These are phyloP conservation scores for Phrynosoma platyrhinos DNA, from an alignment of 2,113 vertebrate species.

Conservation along the genomic window DNA sequence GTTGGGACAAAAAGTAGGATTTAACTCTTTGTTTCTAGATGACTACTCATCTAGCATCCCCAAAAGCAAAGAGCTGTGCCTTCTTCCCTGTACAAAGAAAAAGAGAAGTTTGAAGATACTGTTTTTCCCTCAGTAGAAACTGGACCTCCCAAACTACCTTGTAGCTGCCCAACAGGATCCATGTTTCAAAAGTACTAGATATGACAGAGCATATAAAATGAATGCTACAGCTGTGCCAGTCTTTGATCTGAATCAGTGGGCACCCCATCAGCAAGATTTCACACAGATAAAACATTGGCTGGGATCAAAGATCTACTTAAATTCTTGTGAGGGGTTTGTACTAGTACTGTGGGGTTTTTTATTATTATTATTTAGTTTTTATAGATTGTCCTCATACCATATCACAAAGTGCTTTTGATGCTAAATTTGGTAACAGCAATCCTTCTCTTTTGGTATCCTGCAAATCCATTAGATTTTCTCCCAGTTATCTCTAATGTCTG, in stretches of 20 bases:
- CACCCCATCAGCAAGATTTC: background rate
- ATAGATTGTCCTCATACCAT: background rate
- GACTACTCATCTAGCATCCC: background rate
- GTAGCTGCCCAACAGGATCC: background rate
- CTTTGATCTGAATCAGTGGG: background rate
- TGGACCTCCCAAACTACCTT: too few relatives aligned
- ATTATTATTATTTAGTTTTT: background rate
- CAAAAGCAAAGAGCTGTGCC: background rate
- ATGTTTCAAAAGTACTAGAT: background rate
- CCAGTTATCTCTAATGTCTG: background rate
- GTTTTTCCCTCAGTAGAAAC: too few relatives aligned
- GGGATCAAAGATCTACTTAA: background rate
- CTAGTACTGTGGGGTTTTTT: background rate
- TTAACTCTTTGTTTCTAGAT: too few relatives aligned
- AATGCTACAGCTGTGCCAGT: too few relatives aligned
- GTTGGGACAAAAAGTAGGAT: too few relatives aligned
- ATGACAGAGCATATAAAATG: background rate
- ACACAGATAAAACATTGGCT: background rate
- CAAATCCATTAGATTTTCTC: background rate
- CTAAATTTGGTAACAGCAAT: too few relatives aligned
- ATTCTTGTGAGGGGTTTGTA: background rate
- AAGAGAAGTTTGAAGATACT: too few relatives aligned
- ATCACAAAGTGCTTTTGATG: background rate
- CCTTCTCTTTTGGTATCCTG: too few relatives aligned
- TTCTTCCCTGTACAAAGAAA: too few relatives aligned